Percentiles rank a stretch among this genome's conserved stretches.
These are phyloP conservation scores for Sebastes flavidus DNA, from an alignment of 2,797 vertebrate species.

Conservation along the genomic window DNA sequence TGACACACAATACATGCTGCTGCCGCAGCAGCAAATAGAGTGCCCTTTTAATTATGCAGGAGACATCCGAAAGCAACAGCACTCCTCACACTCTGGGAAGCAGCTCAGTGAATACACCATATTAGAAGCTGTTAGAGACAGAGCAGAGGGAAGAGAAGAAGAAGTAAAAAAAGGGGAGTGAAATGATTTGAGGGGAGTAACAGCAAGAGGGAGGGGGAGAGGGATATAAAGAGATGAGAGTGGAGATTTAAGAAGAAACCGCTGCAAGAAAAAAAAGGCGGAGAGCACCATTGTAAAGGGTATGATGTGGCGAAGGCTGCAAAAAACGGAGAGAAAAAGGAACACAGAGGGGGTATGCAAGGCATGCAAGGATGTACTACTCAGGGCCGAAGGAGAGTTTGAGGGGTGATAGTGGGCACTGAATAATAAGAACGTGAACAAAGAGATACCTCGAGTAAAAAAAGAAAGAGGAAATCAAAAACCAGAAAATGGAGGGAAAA, in stretches of 20 bases:
- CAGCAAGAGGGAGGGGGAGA: constrained; percentile 15
- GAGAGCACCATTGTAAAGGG: constrained; percentile 30
- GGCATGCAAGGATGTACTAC: constrained; percentile 8
- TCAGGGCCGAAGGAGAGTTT: constrained; percentile 20
- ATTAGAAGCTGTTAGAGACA: constrained; percentile 76
- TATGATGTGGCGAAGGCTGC: constrained; percentile 22
- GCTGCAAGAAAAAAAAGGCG: constrained; percentile 17
- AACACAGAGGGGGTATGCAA: not conserved
- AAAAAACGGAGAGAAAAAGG: not conserved
- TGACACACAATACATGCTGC: constrained; percentile 82
- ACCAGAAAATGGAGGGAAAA: not conserved
- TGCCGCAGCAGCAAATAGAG: constrained; percentile 79
- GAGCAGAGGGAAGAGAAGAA: constrained; percentile 35
- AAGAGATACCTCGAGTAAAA: not conserved
- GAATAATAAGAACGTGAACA: constrained; percentile 7
- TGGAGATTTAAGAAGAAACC: constrained; percentile 64
- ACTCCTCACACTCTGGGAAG: constrained; percentile 81
- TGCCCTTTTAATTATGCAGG: constrained; percentile 87
- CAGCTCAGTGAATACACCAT: constrained; percentile 76
- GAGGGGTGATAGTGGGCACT: not conserved
- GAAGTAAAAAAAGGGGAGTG: constrained; percentile 32
- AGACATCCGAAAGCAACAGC: constrained; percentile 85
- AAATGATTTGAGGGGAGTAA: constrained; percentile 61
- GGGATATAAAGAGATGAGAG: constrained; percentile 47
- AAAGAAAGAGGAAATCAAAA: not conserved